Evolutionary conservation across 2,888 invertebrate genomes (phyloP).

Genomic region (Mayetiola destructor): DNA sequence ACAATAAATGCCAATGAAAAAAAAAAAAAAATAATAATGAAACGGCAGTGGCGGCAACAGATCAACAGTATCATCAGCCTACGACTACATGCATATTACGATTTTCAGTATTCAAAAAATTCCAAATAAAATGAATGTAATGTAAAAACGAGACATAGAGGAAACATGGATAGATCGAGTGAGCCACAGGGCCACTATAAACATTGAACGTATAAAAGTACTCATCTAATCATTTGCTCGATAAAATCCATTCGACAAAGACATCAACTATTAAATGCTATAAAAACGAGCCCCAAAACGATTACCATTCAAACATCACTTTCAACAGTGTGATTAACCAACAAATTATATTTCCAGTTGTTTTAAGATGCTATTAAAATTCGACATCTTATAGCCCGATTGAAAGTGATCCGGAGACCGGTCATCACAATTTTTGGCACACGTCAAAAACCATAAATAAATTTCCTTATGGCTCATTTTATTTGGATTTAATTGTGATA

Average conservation of each 20-base stretch:
- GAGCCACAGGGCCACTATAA: no score
- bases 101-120: no score
- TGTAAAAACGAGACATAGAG: no score
- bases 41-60: no score
- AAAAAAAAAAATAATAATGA: no score
- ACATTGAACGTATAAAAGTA: not conserved
- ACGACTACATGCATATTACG: no score
- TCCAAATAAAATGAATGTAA: no score
- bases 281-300: slow-evolving; percentile 8
- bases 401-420: not conserved
- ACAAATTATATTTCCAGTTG: not conserved
- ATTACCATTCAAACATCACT: slow-evolving; percentile 4
- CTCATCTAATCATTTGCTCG: slow-evolving; percentile 12
- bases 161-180: no score
- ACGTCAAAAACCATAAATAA: slow-evolving; percentile 12
- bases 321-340: slow-evolving; percentile 5
- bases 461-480: slow-evolving; percentile 11
- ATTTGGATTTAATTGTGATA: slow-evolving; percentile 4
- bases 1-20: no score
- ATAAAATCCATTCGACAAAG: not conserved
- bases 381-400: not conserved
- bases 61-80: no score
- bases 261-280: not conserved
- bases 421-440: not conserved
- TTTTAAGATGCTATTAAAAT: no score